Percentiles rank a stretch among this genome's conserved stretches.
These are phyloP conservation scores for Lepisosteus osseus DNA, from an alignment of 2,113 vertebrate species.

Conservation along the genomic window DNA sequence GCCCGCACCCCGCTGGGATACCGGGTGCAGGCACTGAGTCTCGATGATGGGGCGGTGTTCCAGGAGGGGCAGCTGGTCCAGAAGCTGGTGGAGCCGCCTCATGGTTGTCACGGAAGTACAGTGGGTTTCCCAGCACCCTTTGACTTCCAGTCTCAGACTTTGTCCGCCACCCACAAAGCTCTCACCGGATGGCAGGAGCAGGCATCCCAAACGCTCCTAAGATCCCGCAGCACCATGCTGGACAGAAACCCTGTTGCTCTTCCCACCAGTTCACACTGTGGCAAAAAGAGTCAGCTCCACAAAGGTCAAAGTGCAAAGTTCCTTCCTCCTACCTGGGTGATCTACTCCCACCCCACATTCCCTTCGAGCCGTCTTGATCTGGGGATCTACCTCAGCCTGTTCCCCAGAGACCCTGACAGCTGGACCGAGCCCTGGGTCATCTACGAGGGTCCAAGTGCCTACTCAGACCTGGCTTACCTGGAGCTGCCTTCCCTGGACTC, in stretches of 20 bases:
- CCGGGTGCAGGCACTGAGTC: slow-evolving; percentile 85
- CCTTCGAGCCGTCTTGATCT: slow-evolving; percentile 72
- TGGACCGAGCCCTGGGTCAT: slow-evolving; percentile 92
- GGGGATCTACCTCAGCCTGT: slow-evolving; percentile 79
- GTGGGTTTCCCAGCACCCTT: slow-evolving; percentile 81
- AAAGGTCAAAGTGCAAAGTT: slow-evolving; percentile 29
- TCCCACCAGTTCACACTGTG: background rate
- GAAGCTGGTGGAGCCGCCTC: slow-evolving; percentile 72
- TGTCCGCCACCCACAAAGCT: background rate
- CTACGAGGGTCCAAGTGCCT: slow-evolving; percentile 86
- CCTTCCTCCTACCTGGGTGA: slow-evolving; percentile 78
- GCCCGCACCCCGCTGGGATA: slow-evolving; percentile 83
- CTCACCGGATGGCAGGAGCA: slow-evolving; percentile 32
- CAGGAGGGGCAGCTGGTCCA: slow-evolving; percentile 79
- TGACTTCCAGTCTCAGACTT: slow-evolving; percentile 4
- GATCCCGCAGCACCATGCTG: background rate
- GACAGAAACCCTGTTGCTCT: background rate
- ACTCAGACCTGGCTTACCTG: slow-evolving; percentile 85
- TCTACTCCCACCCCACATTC: slow-evolving; percentile 84
- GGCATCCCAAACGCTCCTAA: background rate
- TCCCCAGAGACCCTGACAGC: slow-evolving; percentile 78
- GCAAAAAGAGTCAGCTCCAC: too few species aligned
- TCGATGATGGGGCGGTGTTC: slow-evolving; percentile 75
- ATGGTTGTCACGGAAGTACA: slow-evolving; percentile 87
- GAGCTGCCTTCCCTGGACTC: slow-evolving; percentile 56